Percentiles rank a stretch among this genome's conserved stretches.
Conservation (phyloP, 2,113 vertebrate genomes). For the Poeciliopsis prolifica region DNA sequence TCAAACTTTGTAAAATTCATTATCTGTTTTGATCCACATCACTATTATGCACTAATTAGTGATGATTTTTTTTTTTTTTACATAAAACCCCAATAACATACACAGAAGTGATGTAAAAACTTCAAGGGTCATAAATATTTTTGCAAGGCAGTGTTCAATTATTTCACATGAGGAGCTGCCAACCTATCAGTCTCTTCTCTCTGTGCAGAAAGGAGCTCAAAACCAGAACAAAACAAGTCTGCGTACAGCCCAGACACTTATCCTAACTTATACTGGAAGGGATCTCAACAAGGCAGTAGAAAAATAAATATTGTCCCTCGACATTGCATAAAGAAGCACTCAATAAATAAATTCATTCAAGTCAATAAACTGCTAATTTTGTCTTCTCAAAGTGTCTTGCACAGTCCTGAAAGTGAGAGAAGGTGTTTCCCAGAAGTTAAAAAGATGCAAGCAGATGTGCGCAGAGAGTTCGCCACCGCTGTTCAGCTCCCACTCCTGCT, state of each 20-base stretch:
- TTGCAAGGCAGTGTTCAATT: slow-evolving; percentile 7
- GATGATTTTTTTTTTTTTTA: too few relatives aligned
- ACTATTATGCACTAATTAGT: too few relatives aligned
- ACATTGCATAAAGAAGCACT: slow-evolving; percentile 84
- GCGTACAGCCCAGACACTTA: slow-evolving; percentile 60
- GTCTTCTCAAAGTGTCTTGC: slow-evolving; percentile 66
- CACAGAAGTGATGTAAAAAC: background rate
- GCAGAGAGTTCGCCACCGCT: slow-evolving; percentile 32
- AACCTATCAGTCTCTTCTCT: slow-evolving; percentile 13
- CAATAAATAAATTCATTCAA: slow-evolving; percentile 79
- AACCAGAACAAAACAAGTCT: slow-evolving; percentile 46
- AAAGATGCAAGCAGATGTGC: slow-evolving; percentile 48
- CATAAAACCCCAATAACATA: too few relatives aligned
- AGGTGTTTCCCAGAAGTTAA: slow-evolving; percentile 37
- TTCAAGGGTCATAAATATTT: background rate
- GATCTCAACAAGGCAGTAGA: slow-evolving; percentile 77
- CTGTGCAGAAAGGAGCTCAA: slow-evolving; percentile 54
- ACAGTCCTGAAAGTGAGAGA: slow-evolving; percentile 72
- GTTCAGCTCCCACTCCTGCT: slow-evolving; percentile 6
- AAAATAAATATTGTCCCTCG: slow-evolving; percentile 83
- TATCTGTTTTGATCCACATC: too few relatives aligned
- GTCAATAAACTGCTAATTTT: slow-evolving; percentile 67
- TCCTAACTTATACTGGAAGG: slow-evolving; percentile 70
- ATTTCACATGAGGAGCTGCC: slow-evolving; percentile 49
- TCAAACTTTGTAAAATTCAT: too few relatives aligned